These are phyloP conservation scores for Triops cancriformis DNA, from an alignment of 1,140 invertebrate species.

Conservation along the genomic window DNA sequence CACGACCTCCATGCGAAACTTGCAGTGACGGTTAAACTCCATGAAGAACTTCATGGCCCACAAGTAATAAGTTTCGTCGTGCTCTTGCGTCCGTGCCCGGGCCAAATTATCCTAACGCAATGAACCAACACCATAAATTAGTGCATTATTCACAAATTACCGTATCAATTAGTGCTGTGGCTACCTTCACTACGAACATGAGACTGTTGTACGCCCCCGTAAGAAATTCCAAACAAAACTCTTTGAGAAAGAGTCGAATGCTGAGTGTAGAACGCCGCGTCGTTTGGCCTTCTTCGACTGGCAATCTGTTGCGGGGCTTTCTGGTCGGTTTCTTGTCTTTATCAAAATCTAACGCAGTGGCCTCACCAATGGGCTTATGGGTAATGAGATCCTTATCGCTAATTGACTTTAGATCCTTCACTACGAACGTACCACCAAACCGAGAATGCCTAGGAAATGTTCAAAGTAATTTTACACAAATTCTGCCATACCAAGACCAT, in stretches of 20 bases:
- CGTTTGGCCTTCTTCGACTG: slow-evolving; percentile 43
- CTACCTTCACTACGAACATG: slow-evolving; percentile 67
- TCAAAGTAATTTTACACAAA: too few species aligned
- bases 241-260: slow-evolving; percentile 77
- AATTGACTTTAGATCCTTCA: slow-evolving; percentile 88
- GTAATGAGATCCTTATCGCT: slow-evolving; percentile 82
- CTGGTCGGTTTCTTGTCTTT: slow-evolving; percentile 58
- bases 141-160: slow-evolving; percentile 22
- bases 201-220: slow-evolving; percentile 84
- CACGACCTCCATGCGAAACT: slow-evolving; percentile 75
- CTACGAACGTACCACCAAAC: slow-evolving; percentile 85
- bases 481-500: too few species aligned
- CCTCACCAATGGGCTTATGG: slow-evolving; percentile 69
- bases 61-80: slow-evolving; percentile 88
- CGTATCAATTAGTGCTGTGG: slow-evolving; percentile 26
- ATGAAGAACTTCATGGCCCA: slow-evolving; percentile 94
- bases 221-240: slow-evolving; percentile 89
- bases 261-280: slow-evolving; percentile 66
- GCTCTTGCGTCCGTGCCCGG: slow-evolving; percentile 51
- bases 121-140: neutral
- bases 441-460: slow-evolving; percentile 62
- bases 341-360: slow-evolving; percentile 66
- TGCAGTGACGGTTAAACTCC: slow-evolving; percentile 82
- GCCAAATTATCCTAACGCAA: slow-evolving; percentile 47
- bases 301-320: slow-evolving; percentile 55